Base-by-base conservation (phyloP, 2,113 vertebrate genomes). In the Carollia perspicillata region DNA sequence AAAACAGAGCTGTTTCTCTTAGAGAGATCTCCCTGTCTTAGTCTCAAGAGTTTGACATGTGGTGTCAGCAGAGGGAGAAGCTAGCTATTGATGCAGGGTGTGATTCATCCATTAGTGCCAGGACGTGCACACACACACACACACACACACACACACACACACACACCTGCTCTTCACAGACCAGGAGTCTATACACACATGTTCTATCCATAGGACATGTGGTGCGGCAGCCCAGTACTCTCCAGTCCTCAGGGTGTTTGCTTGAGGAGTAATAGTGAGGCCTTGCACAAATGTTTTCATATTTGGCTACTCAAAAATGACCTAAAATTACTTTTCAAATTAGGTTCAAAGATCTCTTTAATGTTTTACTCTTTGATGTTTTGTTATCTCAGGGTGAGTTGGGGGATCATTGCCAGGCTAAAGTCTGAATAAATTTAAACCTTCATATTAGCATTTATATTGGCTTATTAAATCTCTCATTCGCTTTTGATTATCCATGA, bases 401-500 rank as follows among this genome's bases (percentile, higher is more conserved):
- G 93, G 94, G 68, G 74, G 44, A 95, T 87, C 94, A 79, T 87
- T 78, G 80, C 84, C 75, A 87, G 74, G 42, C 44, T 77, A 84
- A 81, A 65, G 78, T 90, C 84, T 88, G 94, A 80, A 92, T 65
- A 87, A 92, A 80, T 13, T 92, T 55, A 95, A 95, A 97, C 9
- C 8, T 23, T 68, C 80, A 58, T 20, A 68, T 80, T 93, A 96
- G 87, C 65, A 93, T 94, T 96, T 89, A 92, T 72, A 86, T 74
- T 94, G 75, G 44, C 74, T 96, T 91, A 89, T 95, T 96, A 95
- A 77, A 72, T 80, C 66, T 10, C 6, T 96, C 83, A 60, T 87
- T 97, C 95, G 94, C 66, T 95, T 91, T 94, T 89, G 53, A 96
- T 96, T 96, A 95, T 92, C 58, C 44, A 65, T 40, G 51, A 75